Base-by-base conservation (phyloP, 2,888 invertebrate species). In the Horisme vitalbata region DNA sequence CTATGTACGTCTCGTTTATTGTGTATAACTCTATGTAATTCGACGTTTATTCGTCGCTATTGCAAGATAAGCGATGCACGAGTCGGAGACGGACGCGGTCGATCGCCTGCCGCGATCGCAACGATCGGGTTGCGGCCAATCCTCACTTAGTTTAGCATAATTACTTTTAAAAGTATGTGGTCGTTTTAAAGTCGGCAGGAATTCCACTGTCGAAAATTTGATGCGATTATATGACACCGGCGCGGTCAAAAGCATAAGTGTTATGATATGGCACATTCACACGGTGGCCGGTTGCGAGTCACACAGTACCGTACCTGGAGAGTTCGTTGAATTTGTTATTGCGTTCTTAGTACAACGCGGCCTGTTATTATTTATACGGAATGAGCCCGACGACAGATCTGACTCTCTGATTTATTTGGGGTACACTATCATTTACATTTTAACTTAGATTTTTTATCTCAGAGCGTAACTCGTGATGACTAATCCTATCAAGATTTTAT, bases 291-390 rank as follows among this genome's bases (percentile, higher is more conserved):
- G 75, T 67, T 71, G 69, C 73, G 77, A 85, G 79, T 87, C 84
- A 80, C 83, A 83, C 84, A 80, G 76, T 84, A 85, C 87, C 83
- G 76, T 84, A 85, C 86, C 82, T 82, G 85, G 81, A 85, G 84
- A 82, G 89, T 89, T 89, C 89, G 87, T 88, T 88, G 89, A 86
- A 88, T 88, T 88, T 85, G 83, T 89, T 88, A 89, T 88, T 80
- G 80, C 88, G 78, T 88, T 88, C 88, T 83, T 77, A 79, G 85
- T 83, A 83, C 77, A 73, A 73, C 74, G 71, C 73, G 75, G 75
- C 78, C 86, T 79, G 85, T 86, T 87, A 79, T 79, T 78, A 79
- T 78, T 79, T 75, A 75, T 68, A 77, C 68, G 69, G 70, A 79
- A 79, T 76, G 79, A 76, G 70, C 66, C 63, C 66, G 74, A 65